phyloP scores from a whole-genome alignment of 2,797 vertebrate genomes.

The Tenualosa ilisha region DNA sequence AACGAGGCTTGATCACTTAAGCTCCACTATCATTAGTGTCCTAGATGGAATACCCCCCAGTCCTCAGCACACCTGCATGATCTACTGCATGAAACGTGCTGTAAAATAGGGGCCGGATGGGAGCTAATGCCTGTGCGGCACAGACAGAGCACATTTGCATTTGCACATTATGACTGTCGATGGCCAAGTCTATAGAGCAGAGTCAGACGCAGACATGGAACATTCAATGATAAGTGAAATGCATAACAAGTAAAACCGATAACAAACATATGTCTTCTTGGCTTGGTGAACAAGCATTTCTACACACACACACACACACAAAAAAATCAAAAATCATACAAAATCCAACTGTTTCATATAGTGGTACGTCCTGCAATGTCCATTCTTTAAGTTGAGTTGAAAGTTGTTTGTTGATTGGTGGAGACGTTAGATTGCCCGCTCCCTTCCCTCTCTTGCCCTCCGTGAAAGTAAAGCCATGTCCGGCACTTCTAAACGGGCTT shows the following conservation, averaged over 20 bases:
- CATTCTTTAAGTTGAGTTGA: too few species aligned
- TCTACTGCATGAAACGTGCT: not conserved
- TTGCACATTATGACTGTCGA: not conserved
- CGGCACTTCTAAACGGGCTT: not conserved
- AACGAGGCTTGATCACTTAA: too few species aligned
- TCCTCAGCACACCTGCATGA: not conserved
- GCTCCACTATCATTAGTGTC: too few species aligned
- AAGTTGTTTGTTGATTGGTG: not conserved
- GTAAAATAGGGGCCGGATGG: not conserved
- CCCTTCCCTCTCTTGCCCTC: not conserved
- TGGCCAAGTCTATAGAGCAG: not conserved
- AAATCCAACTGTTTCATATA: not conserved
- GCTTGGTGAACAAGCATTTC: too few species aligned
- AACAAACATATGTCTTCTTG: not conserved
- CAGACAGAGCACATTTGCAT: not conserved
- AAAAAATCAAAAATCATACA: not conserved
- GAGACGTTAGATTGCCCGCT: not conserved
- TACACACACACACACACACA: not conserved
- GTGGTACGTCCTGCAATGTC: too few species aligned
- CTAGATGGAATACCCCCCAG: too few species aligned
- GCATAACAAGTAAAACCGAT: not conserved
- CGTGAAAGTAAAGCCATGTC: not conserved
- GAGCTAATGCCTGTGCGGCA: not conserved
- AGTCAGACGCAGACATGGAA: not conserved
- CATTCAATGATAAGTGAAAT: not conserved